Evolutionary conservation across 2,888 invertebrate species (phyloP).

Genomic region (Melieria crassipennis): DNA sequence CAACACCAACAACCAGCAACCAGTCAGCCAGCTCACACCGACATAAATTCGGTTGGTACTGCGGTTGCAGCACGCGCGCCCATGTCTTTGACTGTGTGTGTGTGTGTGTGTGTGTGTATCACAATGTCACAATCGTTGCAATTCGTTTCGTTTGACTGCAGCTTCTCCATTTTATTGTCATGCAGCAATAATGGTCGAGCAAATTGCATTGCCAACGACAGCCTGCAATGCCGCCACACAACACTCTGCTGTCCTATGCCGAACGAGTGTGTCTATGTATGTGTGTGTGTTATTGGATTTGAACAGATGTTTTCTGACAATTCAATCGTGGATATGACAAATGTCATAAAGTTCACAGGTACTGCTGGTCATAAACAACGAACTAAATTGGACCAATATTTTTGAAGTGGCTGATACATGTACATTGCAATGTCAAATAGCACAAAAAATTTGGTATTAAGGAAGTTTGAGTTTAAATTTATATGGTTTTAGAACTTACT

Average conservation of each 20-base stretch:
- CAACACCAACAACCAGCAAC: too few relatives aligned
- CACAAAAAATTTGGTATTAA: too few relatives aligned
- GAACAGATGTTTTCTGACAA: slow-evolving; percentile 26
- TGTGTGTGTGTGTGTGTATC: not conserved
- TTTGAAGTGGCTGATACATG: too few relatives aligned
- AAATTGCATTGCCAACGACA: slow-evolving; percentile 20
- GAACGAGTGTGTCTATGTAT: not conserved
- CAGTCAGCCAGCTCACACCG: too few relatives aligned
- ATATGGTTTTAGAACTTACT: too few relatives aligned
- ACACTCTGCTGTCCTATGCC: not conserved
- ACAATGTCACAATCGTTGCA: too few relatives aligned
- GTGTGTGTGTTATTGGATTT: slow-evolving; percentile 15
- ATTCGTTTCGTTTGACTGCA: not conserved
- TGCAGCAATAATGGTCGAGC: slow-evolving; percentile 15
- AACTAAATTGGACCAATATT: too few relatives aligned
- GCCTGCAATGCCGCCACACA: not conserved
- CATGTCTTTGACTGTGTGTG: not conserved
- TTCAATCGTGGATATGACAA: slow-evolving; percentile 28
- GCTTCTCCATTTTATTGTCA: slow-evolving; percentile 19
- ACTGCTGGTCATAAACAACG: too few relatives aligned
- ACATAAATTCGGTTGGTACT: slow-evolving; percentile 12
- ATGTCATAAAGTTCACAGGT: slow-evolving; percentile 15
- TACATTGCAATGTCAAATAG: too few relatives aligned
- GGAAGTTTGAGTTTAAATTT: too few relatives aligned
- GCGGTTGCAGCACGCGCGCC: not conserved